Percentiles rank a stretch among this genome's conserved stretches.
Conservation (phyloP, 2,888 invertebrate genomes). For the Eupeodes latifasciatus region DNA sequence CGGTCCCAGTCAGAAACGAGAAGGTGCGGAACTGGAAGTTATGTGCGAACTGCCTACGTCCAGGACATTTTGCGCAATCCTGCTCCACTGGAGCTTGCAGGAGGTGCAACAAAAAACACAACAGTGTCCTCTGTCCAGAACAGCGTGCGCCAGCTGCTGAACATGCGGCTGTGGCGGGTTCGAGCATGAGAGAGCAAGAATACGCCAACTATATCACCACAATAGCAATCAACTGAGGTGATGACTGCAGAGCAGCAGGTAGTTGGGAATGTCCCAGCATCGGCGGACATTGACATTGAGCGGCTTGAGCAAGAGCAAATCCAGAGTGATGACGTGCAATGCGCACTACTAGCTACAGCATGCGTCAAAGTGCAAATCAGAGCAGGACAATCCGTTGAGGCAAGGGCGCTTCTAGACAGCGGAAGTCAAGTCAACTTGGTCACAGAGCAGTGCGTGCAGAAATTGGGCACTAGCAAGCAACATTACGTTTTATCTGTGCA, state of each 20-base stretch:
- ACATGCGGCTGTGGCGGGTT: too few relatives aligned
- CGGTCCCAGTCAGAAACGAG: neutral
- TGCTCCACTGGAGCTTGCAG: neutral
- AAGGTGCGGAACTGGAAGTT: neutral
- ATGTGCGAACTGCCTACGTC: neutral
- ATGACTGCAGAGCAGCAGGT: too few relatives aligned
- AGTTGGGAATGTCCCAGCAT: too few relatives aligned
- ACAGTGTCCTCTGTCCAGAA: too few relatives aligned
- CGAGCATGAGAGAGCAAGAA: too few relatives aligned
- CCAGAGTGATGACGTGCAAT: neutral
- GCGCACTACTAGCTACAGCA: neutral
- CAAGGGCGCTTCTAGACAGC: neutral
- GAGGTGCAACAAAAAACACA: too few relatives aligned
- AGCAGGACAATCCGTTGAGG: neutral
- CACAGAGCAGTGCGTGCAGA: neutral
- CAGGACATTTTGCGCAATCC: constrained; percentile 11
- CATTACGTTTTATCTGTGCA: too few relatives aligned
- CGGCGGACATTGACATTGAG: too few relatives aligned
- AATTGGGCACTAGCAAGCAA: neutral
- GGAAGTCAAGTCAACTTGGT: neutral
- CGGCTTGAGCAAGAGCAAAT: neutral
- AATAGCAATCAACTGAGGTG: too few relatives aligned
- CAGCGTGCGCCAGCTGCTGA: too few relatives aligned
- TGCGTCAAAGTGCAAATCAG: neutral
- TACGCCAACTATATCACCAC: too few relatives aligned